Percentiles rank a stretch among this genome's conserved stretches.
phyloP scores from a whole-genome alignment of 2,113 vertebrate genomes.

The Athene noctua region DNA sequence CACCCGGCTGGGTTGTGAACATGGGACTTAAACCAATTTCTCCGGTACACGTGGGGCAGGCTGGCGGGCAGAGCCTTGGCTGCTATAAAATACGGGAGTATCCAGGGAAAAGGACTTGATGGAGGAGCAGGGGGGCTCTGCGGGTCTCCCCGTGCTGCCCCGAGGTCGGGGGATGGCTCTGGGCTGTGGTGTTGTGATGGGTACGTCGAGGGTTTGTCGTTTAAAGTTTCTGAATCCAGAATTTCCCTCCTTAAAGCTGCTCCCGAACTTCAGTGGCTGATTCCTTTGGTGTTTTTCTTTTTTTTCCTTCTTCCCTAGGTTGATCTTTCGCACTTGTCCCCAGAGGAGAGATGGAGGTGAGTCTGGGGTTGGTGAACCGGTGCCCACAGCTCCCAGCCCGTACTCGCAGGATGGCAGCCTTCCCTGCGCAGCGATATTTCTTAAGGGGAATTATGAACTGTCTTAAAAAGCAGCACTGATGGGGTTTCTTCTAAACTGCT shows the following conservation, averaged over 20 bases:
- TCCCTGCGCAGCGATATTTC: neutral
- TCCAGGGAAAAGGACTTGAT: neutral
- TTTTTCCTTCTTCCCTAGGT: conserved; percentile 73
- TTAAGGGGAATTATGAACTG: neutral
- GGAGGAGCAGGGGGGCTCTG: accelerated
- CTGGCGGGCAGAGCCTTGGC: neutral
- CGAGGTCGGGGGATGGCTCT: too few relatives aligned
- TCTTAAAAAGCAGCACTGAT: neutral
- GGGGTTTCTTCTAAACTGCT: neutral
- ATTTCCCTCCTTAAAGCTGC: neutral
- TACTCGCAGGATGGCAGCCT: too few relatives aligned
- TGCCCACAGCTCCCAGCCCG: neutral
- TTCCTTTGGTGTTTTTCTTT: neutral
- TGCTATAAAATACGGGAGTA: neutral
- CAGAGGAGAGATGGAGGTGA: conserved; percentile 96
- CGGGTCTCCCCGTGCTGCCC: neutral
- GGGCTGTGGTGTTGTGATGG: neutral
- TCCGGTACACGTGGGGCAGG: neutral
- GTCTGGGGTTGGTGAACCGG: neutral
- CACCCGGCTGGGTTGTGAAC: neutral
- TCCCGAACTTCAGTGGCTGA: neutral
- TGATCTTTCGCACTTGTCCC: conserved; percentile 89
- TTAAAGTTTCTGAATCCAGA: neutral
- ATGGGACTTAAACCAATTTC: neutral
- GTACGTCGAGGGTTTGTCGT: accelerated